Conservation (phyloP, 2,888 invertebrate species). For the Leucophenga maculata region DNA sequence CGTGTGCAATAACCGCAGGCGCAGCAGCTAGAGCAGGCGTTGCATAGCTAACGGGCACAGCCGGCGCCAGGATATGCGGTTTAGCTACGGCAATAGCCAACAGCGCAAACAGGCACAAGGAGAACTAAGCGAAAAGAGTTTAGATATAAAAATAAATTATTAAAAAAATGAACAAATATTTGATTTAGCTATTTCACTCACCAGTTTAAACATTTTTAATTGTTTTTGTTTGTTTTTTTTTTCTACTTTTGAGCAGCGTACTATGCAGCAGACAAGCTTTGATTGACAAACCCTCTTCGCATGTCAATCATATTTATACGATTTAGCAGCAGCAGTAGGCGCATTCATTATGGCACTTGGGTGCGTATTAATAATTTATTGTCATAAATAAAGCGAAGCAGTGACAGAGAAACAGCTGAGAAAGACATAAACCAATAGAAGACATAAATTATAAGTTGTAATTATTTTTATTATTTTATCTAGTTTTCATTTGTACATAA, state of each 20-base stretch:
- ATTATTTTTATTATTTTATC: too few species aligned
- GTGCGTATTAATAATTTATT: conserved; percentile 4
- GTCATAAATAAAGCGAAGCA: conserved; percentile 9
- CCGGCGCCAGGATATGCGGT: conserved; percentile 48
- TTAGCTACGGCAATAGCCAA: conserved; percentile 40
- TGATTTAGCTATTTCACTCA: conserved; percentile 39
- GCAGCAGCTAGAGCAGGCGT: conserved; percentile 41
- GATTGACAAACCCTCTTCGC: conserved; percentile 49
- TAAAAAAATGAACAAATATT: neutral
- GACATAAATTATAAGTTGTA: too few species aligned
- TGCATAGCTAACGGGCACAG: conserved; percentile 49
- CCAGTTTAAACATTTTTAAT: conserved; percentile 49
- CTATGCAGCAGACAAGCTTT: conserved; percentile 44
- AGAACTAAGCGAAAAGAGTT: neutral
- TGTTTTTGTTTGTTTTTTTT: too few species aligned
- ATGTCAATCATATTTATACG: conserved; percentile 64
- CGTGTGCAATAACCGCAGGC: conserved; percentile 33
- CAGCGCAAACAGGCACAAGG: conserved; percentile 1
- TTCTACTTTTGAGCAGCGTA: neutral
- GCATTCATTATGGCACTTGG: conserved; percentile 15
- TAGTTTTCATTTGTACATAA: too few species aligned
- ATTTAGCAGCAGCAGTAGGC: conserved; percentile 41
- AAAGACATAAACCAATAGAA: conserved; percentile 24
- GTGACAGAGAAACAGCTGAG: conserved; percentile 36
- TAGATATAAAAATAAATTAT: neutral